These are phyloP conservation scores for Chromobotia macracanthus DNA, from an alignment of 2,797 vertebrate species.

Conservation along the genomic window DNA sequence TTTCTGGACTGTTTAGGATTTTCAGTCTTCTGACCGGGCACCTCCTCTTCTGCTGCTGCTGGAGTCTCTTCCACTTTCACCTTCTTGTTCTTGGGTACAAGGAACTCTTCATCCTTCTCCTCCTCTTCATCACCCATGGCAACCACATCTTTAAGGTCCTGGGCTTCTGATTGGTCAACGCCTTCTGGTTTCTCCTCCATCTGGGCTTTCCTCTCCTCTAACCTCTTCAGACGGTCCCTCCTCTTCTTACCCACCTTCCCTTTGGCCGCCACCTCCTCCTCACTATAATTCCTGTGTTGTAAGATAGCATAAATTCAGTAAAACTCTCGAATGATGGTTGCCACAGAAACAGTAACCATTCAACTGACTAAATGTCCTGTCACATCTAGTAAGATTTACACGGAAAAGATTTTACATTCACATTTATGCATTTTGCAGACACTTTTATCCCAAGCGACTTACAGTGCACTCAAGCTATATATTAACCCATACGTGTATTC, in stretches of 20 bases:
- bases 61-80: conserved; percentile 55
- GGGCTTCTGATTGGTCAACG: conserved; percentile 26
- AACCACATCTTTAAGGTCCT: conserved; percentile 41
- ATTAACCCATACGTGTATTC: too few relatives aligned
- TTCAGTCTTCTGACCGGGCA: conserved; percentile 50
- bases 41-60: neutral
- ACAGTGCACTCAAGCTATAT: too few relatives aligned
- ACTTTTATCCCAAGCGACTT: too few relatives aligned
- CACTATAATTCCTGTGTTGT: conserved; percentile 60
- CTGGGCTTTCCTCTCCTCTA: conserved; percentile 43
- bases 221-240: conserved; percentile 63
- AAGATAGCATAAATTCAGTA: conserved; percentile 14
- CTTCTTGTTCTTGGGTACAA: conserved; percentile 68
- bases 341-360: neutral
- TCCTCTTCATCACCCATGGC: conserved; percentile 46
- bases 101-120: conserved; percentile 60
- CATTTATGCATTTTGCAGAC: too few relatives aligned
- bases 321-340: neutral
- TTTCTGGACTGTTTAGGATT: conserved; percentile 63
- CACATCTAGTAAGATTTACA: too few relatives aligned
- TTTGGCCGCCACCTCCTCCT: conserved; percentile 58
- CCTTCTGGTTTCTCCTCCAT: conserved; percentile 33
- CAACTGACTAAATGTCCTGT: too few relatives aligned
- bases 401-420: too few relatives aligned
- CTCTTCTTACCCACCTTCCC: conserved; percentile 74